Base-by-base conservation (phyloP, 2,888 invertebrate species). In the Vanessa cardui region DNA sequence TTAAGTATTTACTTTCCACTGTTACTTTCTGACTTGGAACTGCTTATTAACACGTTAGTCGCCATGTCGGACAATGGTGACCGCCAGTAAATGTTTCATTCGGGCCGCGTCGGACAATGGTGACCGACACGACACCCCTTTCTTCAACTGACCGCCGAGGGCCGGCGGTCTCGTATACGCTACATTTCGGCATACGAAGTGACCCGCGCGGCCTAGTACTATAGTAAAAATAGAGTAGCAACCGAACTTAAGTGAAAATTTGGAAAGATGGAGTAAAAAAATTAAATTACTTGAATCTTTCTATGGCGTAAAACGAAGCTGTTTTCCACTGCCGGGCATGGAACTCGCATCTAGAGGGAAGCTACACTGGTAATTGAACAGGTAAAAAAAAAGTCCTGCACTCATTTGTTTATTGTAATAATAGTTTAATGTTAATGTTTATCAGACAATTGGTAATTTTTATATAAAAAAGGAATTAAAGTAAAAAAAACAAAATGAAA, bases 21-120 rank as follows among this genome's bases (percentile, higher is more conserved):
- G n/a, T n/a, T n/a, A n/a, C n/a, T n/a, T n/a, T n/a, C n/a, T n/a
- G n/a, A n/a, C n/a, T n/a, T n/a, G n/a, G n/a, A n/a, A n/a, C n/a
- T n/a, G n/a, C n/a, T n/a, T n/a, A n/a, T n/a, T n/a, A n/a, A n/a
- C 45, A 45, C 45, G 45, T 45, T 45, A 45, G 45, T 45, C 45
- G 45, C 45, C 45, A 45, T 45, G 45, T 45, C 45, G 45, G 45
- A 45, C 45, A 45, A 45, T 45, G 15, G 45, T 45, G 16, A 16
- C 45, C 15, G 45, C 45, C 45, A n/a, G n/a, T n/a, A n/a, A n/a
- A n/a, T n/a, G n/a, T n/a, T n/a, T n/a, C n/a, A n/a, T n/a, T n/a
- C n/a, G n/a, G n/a, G n/a, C n/a, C n/a, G n/a, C n/a, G n/a, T n/a
- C n/a, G n/a, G n/a, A n/a, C n/a, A n/a, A n/a, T n/a, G n/a, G n/a